Evolutionary conservation across 35 echinoderm and acorn worm species (phyloP), one percentile per base, ranked within the genome.

Genomic region (Acanthaster planci): DNA sequence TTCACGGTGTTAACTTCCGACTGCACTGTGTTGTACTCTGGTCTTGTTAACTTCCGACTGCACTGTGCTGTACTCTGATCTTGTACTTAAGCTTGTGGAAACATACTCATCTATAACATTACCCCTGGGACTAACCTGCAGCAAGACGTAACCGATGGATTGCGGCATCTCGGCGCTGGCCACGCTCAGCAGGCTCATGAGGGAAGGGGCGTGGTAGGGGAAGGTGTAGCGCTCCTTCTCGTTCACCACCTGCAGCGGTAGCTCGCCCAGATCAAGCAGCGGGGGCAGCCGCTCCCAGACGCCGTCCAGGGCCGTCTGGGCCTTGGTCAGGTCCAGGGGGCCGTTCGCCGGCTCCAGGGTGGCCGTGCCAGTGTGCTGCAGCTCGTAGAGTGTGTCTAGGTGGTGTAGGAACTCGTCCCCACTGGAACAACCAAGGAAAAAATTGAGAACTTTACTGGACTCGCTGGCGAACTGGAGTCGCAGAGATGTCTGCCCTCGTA

Each of bases 161-260:
- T 97, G 90, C 30, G 95, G 95, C 95, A 97, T 97, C 57, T 97
- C 95, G 10, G 83, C 79, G 39, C 79, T 93, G 29, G 88, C 64
- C 30, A 88, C 85, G 68, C 87, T 97, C 56, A 93, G 80, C 34
- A 97, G 77, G n/a, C 90, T 93, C 87, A 97, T 93, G 18, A 97
- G 68, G 7, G 94, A 97, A 37, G 90, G 94, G 5, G 90, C 91
- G 87, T 97, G 94, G 87, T 97, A 97, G 0, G 94, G 94, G 87
- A 97, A 97, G 8, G 94, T 93, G 51, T 97, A 97, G n/a, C 67
- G 84, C 85, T 91, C 89, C 8, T 86, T 86, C 55, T 97, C 87
- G 50, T 97, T 97, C 21, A 97, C 84, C 51, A 97, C 90, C 19
- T 97, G 91, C 1, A 93, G 47, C 4, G 96, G 92, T 12, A 99